Percentiles rank a stretch among this genome's conserved stretches.
phyloP scores from a whole-genome alignment of 2,113 vertebrate genomes.

The Nesoenas mayeri region DNA sequence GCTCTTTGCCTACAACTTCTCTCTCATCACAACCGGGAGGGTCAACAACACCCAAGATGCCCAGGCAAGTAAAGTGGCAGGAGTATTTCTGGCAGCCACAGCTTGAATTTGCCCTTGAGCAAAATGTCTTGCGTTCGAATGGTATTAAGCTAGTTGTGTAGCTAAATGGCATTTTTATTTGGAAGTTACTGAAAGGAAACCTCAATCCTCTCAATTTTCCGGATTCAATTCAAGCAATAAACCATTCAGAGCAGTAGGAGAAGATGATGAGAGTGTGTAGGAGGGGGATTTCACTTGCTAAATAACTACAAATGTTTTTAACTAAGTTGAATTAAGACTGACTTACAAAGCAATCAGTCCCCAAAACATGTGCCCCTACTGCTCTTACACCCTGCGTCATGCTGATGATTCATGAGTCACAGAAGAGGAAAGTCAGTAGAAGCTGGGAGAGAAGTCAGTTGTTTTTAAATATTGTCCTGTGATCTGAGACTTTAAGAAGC shows the following conservation, averaged over 20 bases:
- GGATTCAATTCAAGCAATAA: slow-evolving; percentile 1
- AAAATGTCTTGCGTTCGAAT: not conserved
- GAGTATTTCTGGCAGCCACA: not conserved
- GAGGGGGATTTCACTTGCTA: slow-evolving; percentile 1
- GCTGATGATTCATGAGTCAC: not conserved
- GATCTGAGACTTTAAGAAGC: not conserved
- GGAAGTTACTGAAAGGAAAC: not conserved
- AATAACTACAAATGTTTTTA: not conserved
- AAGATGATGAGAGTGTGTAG: not conserved
- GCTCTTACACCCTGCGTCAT: not conserved
- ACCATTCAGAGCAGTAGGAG: not conserved
- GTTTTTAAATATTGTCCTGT: not conserved
- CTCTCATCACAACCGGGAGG: slow-evolving; percentile 78
- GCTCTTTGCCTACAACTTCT: slow-evolving; percentile 90
- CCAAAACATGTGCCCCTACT: not conserved
- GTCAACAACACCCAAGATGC: slow-evolving; percentile 81
- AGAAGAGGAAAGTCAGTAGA: not conserved
- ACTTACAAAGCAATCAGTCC: not conserved
- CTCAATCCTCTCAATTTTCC: not conserved
- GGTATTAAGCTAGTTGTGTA: not conserved
- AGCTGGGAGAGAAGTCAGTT: not conserved
- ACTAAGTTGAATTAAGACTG: not conserved
- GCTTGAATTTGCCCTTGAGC: not conserved
- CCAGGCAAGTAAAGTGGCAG: slow-evolving; percentile 79
- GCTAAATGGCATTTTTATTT: not conserved